These are phyloP conservation scores for Rhabdophis nuchalis DNA, from an alignment of 2,797 vertebrate genomes.

Conservation along the genomic window DNA sequence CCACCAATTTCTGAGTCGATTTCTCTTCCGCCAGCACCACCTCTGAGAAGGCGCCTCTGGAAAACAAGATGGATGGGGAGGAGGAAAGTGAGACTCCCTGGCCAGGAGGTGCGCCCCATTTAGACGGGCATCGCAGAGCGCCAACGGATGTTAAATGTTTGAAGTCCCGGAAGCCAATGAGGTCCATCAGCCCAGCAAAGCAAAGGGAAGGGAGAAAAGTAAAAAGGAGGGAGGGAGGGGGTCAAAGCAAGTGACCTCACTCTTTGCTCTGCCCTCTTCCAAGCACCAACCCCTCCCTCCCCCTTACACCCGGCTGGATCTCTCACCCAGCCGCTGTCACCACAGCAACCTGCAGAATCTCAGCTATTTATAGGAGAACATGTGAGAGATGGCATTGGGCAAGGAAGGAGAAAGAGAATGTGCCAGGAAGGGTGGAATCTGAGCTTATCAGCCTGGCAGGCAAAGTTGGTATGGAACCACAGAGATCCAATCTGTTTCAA, in stretches of 20 bases:
- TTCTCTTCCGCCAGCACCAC: slow-evolving; percentile 95
- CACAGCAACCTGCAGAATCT: slow-evolving; percentile 60
- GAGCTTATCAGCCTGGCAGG: neutral
- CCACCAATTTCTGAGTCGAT: slow-evolving; percentile 86
- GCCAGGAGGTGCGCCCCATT: neutral
- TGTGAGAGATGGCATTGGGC: slow-evolving; percentile 27
- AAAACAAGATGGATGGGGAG: neutral
- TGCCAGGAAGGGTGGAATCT: neutral
- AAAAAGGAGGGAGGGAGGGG: neutral
- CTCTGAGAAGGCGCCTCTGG: slow-evolving; percentile 93
- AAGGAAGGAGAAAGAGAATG: neutral
- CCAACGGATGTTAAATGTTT: neutral
- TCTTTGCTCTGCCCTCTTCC: neutral
- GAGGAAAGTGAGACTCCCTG: neutral
- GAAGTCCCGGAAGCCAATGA: neutral
- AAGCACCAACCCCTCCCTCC: slow-evolving; percentile 8
- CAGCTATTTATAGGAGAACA: slow-evolving; percentile 66
- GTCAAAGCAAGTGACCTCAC: neutral
- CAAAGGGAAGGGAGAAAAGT: neutral
- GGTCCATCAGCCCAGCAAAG: neutral
- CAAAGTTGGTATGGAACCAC: neutral
- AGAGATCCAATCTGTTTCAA: neutral
- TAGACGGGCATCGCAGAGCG: neutral
- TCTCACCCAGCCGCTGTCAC: slow-evolving; percentile 40
- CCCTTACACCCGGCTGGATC: slow-evolving; percentile 16